Base-by-base conservation (phyloP, 2,888 invertebrate genomes). In the Didymodactylos carnosus region DNA sequence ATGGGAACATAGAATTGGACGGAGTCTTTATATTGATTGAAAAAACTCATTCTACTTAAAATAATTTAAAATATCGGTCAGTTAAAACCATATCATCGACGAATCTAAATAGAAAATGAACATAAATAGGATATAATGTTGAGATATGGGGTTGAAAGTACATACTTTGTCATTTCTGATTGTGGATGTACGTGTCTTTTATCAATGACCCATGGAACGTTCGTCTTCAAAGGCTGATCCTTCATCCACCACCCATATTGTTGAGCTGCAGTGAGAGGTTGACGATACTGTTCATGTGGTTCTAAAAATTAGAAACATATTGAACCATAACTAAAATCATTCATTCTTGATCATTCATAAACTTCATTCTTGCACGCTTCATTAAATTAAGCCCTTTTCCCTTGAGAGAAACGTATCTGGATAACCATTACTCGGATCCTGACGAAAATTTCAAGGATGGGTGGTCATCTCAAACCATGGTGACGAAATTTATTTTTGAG, bases 141-240 rank as follows among this genome's bases (percentile, higher is more conserved):
- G 40, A 62, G 2, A 62, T 27, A 39, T 39, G 35, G 11, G 5
- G 23, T 13, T n/a, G 5, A 27, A 39, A 41, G 8, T 0, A 75
- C 76, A 72, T 76, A 82, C 83, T 79, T 81, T 72, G 82, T 82
- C 82, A 82, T 82, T 78, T 82, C 82, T 77, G 81, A 82, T 76
- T 81, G 79, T 19, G 81, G 77, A 69, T 79, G 78, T 14, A 78
- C 79, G 75, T 80, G 78, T 62, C 82, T 77, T 25, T 78, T 79
- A 7, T 81, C 81, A 76, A 80, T 73, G 8, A 81, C 80, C 83
- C 83, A 83, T 11, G 80, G 79, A 71, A 80, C 77, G 27, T 77
- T 79, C 25, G 77, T 72, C 51, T 76, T 78, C 5, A 82, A 71
- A 27, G 81, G 81, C 71, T 79, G 79, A 76, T 81, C 79, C 71